Base-by-base conservation (phyloP, 2,888 invertebrate species). In the Stenchaetothrips biformis region DNA sequence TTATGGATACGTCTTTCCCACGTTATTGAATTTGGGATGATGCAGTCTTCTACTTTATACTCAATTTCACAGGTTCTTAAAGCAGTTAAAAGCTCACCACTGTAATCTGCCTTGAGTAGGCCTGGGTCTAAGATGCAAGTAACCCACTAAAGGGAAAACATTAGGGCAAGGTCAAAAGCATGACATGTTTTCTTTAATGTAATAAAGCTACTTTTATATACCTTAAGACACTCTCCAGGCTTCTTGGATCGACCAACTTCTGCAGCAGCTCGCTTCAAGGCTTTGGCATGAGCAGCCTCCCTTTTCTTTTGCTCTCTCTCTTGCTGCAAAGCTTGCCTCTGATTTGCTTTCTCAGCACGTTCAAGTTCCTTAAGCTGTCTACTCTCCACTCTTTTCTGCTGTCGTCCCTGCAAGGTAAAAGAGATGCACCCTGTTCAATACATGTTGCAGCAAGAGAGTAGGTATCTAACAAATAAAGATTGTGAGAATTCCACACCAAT, bases 191-290 rank as follows among this genome's bases (percentile, higher is more conserved):
- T n/a, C 25, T 77, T 67, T 67, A 47, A 27, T 74, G n/a, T 49
- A 25, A 78, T 27, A 13, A 78, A 37, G 27, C 80, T 47, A 9
- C 27, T 18, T 62, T 67, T 53, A 79, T 25, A 53, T 83, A 89
- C 89, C 87, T 89, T 89, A 85, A 89, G 86, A 84, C 89, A 89
- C 80, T 89, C 89, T 53, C 87, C 88, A 2, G 89, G 88, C 80
- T 87, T 88, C 47, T 83, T 82, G 53, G 82, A 77, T 59, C 83
- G 82, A 62, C 83, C 83, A 18, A 82, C 79, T 53, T 83, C 82
- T 37, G 83, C 82, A 7, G 81, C 81, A 47, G 83, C 83, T 81
- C 82, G 82, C 82, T 82, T 83, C 79, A 74, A 25, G 21, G n/a
- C 67, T 11, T 74, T 74, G 21, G 25, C 21, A 74, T 74, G 67